phyloP scores from a whole-genome alignment of 2,888 invertebrate genomes.

The Portevinia maculata region DNA sequence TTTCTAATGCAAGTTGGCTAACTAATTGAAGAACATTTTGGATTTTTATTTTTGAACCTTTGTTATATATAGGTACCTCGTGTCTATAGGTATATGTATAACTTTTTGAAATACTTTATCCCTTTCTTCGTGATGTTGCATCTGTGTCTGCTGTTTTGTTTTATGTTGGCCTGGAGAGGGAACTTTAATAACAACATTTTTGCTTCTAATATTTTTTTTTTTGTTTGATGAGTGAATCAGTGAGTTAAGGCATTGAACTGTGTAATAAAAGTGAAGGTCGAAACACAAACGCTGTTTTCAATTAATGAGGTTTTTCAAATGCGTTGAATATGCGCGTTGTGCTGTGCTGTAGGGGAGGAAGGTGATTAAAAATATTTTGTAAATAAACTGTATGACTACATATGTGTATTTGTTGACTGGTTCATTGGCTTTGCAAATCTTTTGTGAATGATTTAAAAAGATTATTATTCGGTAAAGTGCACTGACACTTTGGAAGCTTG shows the following conservation, averaged over 20 bases:
- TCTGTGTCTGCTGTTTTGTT: conserved; percentile 34
- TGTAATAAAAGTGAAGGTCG: conserved; percentile 63
- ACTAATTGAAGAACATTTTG: too few relatives aligned
- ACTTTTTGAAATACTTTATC: background rate
- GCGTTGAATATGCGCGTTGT: conserved; percentile 38
- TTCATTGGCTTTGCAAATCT: conserved; percentile 31
- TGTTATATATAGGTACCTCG: too few relatives aligned
- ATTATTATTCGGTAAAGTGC: too few relatives aligned
- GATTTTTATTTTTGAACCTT: too few relatives aligned
- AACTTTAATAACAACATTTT: conserved; percentile 30
- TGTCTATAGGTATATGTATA: too few relatives aligned
- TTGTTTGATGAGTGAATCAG: conserved; percentile 44
- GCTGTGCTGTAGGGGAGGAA: conserved; percentile 7
- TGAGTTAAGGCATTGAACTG: conserved; percentile 57
- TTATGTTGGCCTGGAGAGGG: conserved; percentile 8
- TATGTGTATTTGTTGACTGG: conserved; percentile 21
- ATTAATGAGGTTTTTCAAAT: conserved; percentile 47
- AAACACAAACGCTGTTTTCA: conserved; percentile 24
- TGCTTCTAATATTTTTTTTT: conserved; percentile 17
- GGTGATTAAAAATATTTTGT: conserved; percentile 51
- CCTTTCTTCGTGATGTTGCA: conserved; percentile 24
- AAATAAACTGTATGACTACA: conserved; percentile 30
- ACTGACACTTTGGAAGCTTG: too few relatives aligned
- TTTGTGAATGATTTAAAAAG: too few relatives aligned
- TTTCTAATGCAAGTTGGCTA: background rate